These are phyloP conservation scores for Trypoxylus dichotomus DNA, from an alignment of 1,140 invertebrate species.

Conservation along the genomic window DNA sequence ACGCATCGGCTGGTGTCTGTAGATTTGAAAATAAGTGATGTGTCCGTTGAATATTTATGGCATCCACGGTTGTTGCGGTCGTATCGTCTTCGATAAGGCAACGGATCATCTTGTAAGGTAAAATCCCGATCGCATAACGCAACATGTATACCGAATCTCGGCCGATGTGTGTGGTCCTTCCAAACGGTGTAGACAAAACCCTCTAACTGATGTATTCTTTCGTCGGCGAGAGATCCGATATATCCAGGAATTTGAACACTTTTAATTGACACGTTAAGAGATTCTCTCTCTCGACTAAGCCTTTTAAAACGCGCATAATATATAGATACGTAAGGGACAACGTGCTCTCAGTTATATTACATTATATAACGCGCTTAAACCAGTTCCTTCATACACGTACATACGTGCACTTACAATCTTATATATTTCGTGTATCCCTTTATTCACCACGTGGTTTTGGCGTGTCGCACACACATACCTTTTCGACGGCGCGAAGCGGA, in stretches of 20 bases:
- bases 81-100: constrained; percentile 25
- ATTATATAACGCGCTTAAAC: constrained; percentile 39
- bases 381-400: constrained; percentile 37
- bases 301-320: constrained; percentile 32
- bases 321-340: not conserved
- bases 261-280: constrained; percentile 48
- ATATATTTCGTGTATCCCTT: not conserved
- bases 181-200: not conserved
- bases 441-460: constrained; percentile 14
- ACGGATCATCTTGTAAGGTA: constrained; percentile 28
- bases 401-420: constrained; percentile 23
- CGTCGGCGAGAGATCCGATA: too few species aligned
- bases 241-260: constrained; percentile 40
- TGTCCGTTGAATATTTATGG: constrained; percentile 38
- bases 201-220: not conserved
- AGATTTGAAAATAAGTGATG: constrained; percentile 36
- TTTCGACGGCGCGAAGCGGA: not conserved
- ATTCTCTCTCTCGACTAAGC: constrained; percentile 19
- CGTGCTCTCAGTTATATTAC: not conserved
- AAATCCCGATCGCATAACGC: constrained; percentile 6
- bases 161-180: constrained; percentile 41
- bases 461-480: not conserved
- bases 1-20: not conserved
- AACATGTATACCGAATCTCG: constrained; percentile 8
- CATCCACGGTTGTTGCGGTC: constrained; percentile 17